These are phyloP conservation scores for Scaptomyza caliginosa DNA, from an alignment of 2,888 invertebrate species.

Conservation along the genomic window DNA sequence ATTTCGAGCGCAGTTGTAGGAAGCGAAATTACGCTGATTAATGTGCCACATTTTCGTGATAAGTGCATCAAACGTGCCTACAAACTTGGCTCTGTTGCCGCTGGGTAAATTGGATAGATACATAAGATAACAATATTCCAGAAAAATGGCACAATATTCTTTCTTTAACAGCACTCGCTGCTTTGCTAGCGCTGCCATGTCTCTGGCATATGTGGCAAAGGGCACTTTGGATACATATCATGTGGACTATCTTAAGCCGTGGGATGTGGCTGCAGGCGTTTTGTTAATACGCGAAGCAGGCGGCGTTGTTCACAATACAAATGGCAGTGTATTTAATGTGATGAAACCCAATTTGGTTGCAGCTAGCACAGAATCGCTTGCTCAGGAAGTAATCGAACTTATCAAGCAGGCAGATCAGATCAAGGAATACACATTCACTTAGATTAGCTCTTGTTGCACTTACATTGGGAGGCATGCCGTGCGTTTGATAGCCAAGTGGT, in stretches of 20 bases:
- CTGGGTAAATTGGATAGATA: conserved; percentile 65
- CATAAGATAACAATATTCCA: neutral
- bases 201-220: conserved; percentile 88
- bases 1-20: conserved; percentile 76
- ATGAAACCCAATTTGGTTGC: conserved; percentile 86
- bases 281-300: conserved; percentile 91
- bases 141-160: neutral
- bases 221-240: conserved; percentile 88
- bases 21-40: conserved; percentile 79
- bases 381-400: conserved; percentile 84
- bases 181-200: conserved; percentile 89
- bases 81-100: conserved; percentile 76
- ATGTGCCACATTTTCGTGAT: conserved; percentile 69
- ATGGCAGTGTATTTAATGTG: conserved; percentile 85
- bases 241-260: conserved; percentile 88
- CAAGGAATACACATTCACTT: conserved; percentile 69
- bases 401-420: conserved; percentile 85
- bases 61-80: conserved; percentile 77
- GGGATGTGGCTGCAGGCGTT: conserved; percentile 91
- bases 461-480: conserved; percentile 86
- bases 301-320: conserved; percentile 87
- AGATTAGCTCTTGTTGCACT: conserved; percentile 55
- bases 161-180: conserved; percentile 84
- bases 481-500: conserved; percentile 86
- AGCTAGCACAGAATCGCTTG: conserved; percentile 84